Base-by-base conservation (phyloP, 1,140 invertebrate species). In the Arctopsyche grandis region DNA sequence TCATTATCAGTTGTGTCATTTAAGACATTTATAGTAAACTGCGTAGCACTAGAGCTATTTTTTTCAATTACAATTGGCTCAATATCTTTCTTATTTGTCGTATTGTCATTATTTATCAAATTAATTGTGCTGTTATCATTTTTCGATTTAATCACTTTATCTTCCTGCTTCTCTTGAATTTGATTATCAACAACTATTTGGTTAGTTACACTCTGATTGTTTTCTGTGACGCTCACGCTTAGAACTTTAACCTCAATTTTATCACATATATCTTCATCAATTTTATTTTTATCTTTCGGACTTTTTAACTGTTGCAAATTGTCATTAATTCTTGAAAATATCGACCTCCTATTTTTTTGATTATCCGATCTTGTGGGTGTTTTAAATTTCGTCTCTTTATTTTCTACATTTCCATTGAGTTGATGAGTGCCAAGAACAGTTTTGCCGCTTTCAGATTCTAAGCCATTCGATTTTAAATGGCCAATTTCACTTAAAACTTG, bases 401-500 rank as follows among this genome's bases (percentile, higher is more conserved):
- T 38, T 38, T 38, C 29, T 7, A 38, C 1, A 7, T 4, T 38
- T 38, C 3, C 1, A 7, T 38, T 38, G 7, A 4, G 7, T 38
- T 38, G 29, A 38, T 38, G 29, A 38, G 29, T 7, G 7, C 29
- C 29, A 38, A 38, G 29, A 38, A 38, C 7, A 7, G 29, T 38
- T 38, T 38, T 38, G 10, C 1, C 16, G 12, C 48, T 52, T 12
- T 56, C 22, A 26, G 26, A 19, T 19, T 66, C 60, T 21, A 21
- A 16, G 60, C 29, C 0, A 26, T 71, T 86, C 16, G 73, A 66
- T 66, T 26, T 26, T n/a, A n/a, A n/a, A n/a, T n/a, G n/a, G n/a
- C n/a, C n/a, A 21, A 66, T 16, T 66, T 66, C 12, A 16, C 60
- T 26, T 22, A 66, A 7, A 46, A 77, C 80, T 52, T 52, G 3